These are phyloP conservation scores for Pedetes capensis DNA, from an alignment of 2,113 vertebrate genomes.

Conservation along the genomic window DNA sequence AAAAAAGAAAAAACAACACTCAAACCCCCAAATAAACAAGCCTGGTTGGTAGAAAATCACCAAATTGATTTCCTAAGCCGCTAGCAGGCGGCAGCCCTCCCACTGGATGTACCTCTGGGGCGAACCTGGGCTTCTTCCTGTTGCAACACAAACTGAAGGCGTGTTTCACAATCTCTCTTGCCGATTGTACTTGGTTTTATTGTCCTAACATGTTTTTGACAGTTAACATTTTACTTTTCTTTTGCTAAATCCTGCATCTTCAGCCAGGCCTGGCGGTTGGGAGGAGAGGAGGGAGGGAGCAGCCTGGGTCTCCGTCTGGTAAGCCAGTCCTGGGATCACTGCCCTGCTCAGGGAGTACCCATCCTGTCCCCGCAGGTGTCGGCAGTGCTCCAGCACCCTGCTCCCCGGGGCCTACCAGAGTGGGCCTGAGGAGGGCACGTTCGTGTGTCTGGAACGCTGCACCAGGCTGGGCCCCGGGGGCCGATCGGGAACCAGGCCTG, in stretches of 20 bases:
- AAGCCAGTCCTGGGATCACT: rapidly evolving
- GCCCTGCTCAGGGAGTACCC: neutral
- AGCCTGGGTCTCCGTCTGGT: neutral
- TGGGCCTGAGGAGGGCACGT: slow-evolving; percentile 85
- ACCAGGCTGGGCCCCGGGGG: slow-evolving; percentile 77
- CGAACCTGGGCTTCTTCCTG: slow-evolving; percentile 1
- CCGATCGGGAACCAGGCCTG: slow-evolving; percentile 73
- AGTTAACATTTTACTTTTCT: neutral
- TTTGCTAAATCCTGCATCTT: neutral
- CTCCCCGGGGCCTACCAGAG: slow-evolving; percentile 93
- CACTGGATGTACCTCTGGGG: neutral
- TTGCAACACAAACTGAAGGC: neutral
- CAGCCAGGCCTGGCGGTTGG: neutral
- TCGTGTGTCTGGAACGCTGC: slow-evolving; percentile 91
- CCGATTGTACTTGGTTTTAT: neutral
- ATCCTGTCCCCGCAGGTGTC: slow-evolving; percentile 87
- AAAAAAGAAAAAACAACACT: no score
- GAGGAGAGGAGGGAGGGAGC: neutral
- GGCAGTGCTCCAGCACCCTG: slow-evolving; percentile 92
- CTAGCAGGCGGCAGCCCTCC: rapidly evolving
- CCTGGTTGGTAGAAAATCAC: neutral
- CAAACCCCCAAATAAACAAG: neutral
- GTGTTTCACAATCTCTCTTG: neutral
- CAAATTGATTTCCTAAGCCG: neutral
- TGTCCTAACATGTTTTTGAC: neutral